These are phyloP conservation scores for Ormyrus labotus DNA, from an alignment of 2,888 invertebrate genomes.

Conservation along the genomic window DNA sequence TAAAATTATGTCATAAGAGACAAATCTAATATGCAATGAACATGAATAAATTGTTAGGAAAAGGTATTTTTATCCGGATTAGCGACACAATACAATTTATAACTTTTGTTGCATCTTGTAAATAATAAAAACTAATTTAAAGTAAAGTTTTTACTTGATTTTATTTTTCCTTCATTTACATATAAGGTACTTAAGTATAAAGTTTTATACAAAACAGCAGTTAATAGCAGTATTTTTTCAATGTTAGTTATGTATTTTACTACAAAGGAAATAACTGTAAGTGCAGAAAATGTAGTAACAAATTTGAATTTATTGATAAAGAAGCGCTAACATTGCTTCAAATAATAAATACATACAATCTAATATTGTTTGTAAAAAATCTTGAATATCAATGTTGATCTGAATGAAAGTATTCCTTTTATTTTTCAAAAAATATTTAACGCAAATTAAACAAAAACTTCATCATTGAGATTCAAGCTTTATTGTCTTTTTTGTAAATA, in stretches of 20 bases:
- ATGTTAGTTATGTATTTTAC: conserved; percentile 49
- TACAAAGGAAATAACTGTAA: conserved; percentile 49
- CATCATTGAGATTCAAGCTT: conserved; percentile 49
- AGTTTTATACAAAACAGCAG: conserved; percentile 57
- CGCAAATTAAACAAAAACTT: conserved; percentile 32
- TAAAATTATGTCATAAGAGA: background rate
- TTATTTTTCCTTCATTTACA: conserved; percentile 57
- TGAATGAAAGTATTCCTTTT: conserved; percentile 1
- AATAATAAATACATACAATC: conserved; percentile 52
- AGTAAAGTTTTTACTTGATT: conserved; percentile 47
- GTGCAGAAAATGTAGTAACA: conserved; percentile 45
- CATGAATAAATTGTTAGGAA: conserved; percentile 8
- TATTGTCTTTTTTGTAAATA: conserved; percentile 46
- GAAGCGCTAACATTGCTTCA: conserved; percentile 43
- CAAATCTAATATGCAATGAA: no score
- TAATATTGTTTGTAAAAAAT: conserved; percentile 38
- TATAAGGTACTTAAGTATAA: conserved; percentile 55
- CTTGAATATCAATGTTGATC: conserved; percentile 47
- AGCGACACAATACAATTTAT: background rate
- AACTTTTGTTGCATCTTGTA: conserved; percentile 37
- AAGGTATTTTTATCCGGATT: conserved; percentile 30
- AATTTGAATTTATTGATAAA: conserved; percentile 44
- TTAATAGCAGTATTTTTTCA: conserved; percentile 54
- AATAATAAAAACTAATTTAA: conserved; percentile 46
- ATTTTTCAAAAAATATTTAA: conserved; percentile 33